These are phyloP conservation scores for Hypomesus transpacificus DNA, from an alignment of 2,113 vertebrate genomes.

Conservation along the genomic window DNA sequence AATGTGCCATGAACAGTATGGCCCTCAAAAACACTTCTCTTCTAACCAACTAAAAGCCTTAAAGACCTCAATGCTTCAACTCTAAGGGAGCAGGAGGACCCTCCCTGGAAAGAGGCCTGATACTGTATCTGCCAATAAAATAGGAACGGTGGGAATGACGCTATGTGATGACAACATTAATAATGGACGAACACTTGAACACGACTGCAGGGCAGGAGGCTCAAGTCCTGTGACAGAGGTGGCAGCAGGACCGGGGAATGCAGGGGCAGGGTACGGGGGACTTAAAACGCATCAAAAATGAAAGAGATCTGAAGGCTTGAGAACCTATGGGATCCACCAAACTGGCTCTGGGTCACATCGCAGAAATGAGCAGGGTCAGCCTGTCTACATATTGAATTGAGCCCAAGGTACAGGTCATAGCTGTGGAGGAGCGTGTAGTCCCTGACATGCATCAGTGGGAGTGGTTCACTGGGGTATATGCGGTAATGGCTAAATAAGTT, in stretches of 20 bases:
- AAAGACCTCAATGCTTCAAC: background rate
- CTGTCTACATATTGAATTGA: background rate
- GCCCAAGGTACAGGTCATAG: too few species aligned
- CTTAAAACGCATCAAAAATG: constrained; percentile 6
- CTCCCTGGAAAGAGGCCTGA: constrained; percentile 9
- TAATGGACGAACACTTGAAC: constrained; percentile 25
- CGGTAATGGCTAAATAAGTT: too few species aligned
- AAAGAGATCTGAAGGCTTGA: background rate
- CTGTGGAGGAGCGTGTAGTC: too few species aligned
- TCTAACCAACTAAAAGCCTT: background rate
- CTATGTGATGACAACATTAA: constrained; percentile 12
- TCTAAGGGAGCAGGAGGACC: constrained; percentile 4
- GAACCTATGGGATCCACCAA: background rate
- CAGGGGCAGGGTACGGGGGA: background rate
- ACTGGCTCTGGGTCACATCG: background rate
- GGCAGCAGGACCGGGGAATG: background rate
- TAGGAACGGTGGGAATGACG: constrained; percentile 17
- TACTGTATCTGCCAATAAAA: constrained; percentile 18
- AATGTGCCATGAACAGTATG: too few species aligned
- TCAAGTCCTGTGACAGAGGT: background rate
- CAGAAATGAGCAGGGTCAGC: background rate
- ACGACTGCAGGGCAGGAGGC: background rate
- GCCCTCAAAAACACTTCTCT: too few species aligned
- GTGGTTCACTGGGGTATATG: too few species aligned
- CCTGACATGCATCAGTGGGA: too few species aligned